phyloP scores from a whole-genome alignment of 2,888 invertebrate species.

The Eugnorisma glareosa region DNA sequence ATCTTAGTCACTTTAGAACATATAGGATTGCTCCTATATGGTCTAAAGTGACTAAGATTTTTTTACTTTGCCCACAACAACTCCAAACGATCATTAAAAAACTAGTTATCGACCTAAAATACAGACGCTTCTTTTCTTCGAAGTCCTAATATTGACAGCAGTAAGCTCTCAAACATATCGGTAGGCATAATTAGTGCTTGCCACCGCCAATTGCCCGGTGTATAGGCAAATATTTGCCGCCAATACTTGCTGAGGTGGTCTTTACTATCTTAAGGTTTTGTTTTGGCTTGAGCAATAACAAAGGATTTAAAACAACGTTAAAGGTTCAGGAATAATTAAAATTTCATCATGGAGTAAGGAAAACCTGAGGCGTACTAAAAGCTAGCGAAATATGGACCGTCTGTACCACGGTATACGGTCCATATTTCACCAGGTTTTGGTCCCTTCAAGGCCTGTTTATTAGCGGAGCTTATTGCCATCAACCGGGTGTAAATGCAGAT shows the following conservation, averaged over 20 bases:
- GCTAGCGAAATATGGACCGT: too few relatives aligned
- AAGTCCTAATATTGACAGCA: slow-evolving; percentile 43
- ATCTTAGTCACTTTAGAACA: too few relatives aligned
- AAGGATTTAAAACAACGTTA: slow-evolving; percentile 36
- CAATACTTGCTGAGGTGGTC: slow-evolving; percentile 41
- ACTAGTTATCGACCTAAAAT: not conserved
- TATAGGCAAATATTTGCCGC: slow-evolving; percentile 67
- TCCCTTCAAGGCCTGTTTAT: not conserved
- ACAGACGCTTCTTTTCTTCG: slow-evolving; percentile 18
- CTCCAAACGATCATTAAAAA: not conserved
- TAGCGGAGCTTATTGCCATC: not conserved
- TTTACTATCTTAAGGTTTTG: too few relatives aligned
- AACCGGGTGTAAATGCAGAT: not conserved
- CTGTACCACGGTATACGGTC: not conserved
- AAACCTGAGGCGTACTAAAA: not conserved
- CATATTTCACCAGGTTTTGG: not conserved
- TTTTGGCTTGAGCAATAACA: slow-evolving; percentile 28
- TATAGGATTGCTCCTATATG: too few relatives aligned
- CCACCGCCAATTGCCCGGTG: slow-evolving; percentile 69
- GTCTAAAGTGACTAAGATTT: too few relatives aligned
- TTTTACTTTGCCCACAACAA: not conserved
- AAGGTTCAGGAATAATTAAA: too few relatives aligned
- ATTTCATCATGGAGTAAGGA: not conserved
- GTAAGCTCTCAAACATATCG: slow-evolving; percentile 28
- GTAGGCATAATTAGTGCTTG: slow-evolving; percentile 54